Evolutionary conservation across 2,888 invertebrate species (phyloP), one percentile per base, ranked within the genome.

Genomic region (Ophraella communa): DNA sequence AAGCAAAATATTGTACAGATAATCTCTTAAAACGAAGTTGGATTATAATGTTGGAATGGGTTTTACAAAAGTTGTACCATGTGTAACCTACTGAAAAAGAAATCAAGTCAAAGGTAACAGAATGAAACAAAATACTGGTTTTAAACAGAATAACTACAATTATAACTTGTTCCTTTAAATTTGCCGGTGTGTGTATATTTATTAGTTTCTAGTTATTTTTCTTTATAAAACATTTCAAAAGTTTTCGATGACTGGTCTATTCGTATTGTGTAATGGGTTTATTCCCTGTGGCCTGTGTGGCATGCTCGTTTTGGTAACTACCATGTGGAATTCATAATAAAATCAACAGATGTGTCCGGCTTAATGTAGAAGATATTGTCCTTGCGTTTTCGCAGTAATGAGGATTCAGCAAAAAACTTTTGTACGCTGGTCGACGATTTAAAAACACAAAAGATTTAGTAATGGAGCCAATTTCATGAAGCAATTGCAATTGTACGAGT

Each of bases 291-390:
- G 56, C 20, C 4, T 44, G 42, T 27, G 56, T 44, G 45, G 45
- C 44, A 45, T 11, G 27, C 27, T 56, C 45, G 45, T 45, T 56
- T 44, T 30, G 45, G 44, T 42, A 42, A 30, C 57, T 30, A 45
- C 18, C 57, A 57, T 49, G 21, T 49, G 33, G 47, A 58, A 58
- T 58, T 49, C 51, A 51, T 58, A 58, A 58, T 39, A 58, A 58
- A 58, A 58, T 58, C 51, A 58, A 58, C 58, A 58, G 58, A 58
- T 58, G 58, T 45, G 58, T 35, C 58, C 24, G 23, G 58, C 23
- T 39, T 49, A 58, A 58, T 49, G 39, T 49, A 18, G 58, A 58
- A 49, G 58, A 58, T 58, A 58, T 58, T 57, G 47, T 35, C 49
- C 58, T 51, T 33, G 49, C 33, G 18, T 58, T 11, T 10, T 23